Conservation (phyloP, 53 echinoderm and acorn worm genomes). For the Astropecten irregularis region DNA sequence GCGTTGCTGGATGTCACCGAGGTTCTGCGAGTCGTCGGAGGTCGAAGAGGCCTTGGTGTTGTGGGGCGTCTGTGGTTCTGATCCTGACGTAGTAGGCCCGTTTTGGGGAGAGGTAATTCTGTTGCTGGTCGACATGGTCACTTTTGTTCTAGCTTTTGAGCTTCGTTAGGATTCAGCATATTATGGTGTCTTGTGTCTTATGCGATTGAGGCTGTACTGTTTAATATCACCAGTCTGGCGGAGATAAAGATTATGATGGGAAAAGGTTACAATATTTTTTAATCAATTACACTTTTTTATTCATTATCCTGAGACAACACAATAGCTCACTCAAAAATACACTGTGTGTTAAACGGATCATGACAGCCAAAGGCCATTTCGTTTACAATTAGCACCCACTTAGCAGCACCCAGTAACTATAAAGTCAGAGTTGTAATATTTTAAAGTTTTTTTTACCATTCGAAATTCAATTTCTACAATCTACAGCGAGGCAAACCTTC, state of each 20-base stretch:
- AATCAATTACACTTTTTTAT: neutral
- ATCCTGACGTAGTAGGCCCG: neutral
- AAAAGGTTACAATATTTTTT: no score
- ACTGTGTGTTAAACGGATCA: no score
- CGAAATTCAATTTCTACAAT: no score
- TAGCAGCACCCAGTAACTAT: no score
- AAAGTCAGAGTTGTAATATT: no score
- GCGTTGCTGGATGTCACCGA: constrained; percentile 11
- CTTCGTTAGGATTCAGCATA: neutral
- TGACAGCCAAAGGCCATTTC: no score
- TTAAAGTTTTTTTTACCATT: no score
- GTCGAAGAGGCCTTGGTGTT: constrained; percentile 38
- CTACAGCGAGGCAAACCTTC: no score
- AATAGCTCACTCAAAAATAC: no score
- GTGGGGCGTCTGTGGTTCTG: constrained; percentile 9
- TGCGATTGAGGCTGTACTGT: neutral
- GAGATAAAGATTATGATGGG: neutral
- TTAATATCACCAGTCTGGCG: neutral
- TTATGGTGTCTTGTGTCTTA: neutral
- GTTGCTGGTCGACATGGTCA: neutral
- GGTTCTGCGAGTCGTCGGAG: neutral
- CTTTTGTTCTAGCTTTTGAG: neutral
- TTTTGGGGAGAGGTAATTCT: neutral
- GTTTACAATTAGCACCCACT: no score
- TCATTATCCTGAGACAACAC: neutral